These are phyloP conservation scores for Oreochromis niloticus DNA, from an alignment of 2,113 vertebrate genomes.

Conservation along the genomic window DNA sequence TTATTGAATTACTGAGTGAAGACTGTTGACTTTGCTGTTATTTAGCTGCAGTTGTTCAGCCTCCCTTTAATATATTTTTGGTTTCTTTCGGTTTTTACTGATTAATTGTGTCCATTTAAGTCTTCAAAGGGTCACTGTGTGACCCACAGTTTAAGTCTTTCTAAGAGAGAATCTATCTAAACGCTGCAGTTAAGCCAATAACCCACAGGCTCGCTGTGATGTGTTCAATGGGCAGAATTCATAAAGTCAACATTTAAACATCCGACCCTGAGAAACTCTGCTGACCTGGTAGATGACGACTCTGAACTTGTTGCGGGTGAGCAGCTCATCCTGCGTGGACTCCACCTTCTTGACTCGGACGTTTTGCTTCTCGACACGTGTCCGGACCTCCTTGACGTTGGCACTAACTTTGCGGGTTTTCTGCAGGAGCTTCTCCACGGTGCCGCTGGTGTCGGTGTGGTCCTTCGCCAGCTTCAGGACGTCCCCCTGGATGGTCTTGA, in stretches of 20 bases:
- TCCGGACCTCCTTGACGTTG: constrained; percentile 88
- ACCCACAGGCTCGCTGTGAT: accelerated
- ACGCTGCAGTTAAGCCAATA: background rate
- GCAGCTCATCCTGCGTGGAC: constrained; percentile 89
- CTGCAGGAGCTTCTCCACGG: constrained; percentile 88
- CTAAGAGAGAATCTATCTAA: accelerated
- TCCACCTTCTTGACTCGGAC: constrained; percentile 85
- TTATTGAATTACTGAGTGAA: background rate
- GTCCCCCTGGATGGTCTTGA: constrained; percentile 89
- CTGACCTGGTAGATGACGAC: constrained; percentile 96
- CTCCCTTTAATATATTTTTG: background rate
- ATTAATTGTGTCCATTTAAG: background rate
- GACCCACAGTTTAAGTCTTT: background rate
- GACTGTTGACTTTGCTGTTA: background rate
- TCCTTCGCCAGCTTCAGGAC: constrained; percentile 87
- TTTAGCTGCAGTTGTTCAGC: background rate
- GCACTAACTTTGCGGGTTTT: constrained; percentile 92
- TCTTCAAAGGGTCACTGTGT: background rate
- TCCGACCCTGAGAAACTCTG: background rate
- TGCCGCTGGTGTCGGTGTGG: constrained; percentile 80
- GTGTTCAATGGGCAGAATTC: background rate
- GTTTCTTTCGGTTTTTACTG: accelerated
- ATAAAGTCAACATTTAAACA: accelerated
- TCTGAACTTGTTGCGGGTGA: constrained; percentile 92
- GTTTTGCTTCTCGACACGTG: constrained; percentile 87